phyloP scores from a whole-genome alignment of 2,888 invertebrate genomes.

The Aricia artaxerxes region DNA sequence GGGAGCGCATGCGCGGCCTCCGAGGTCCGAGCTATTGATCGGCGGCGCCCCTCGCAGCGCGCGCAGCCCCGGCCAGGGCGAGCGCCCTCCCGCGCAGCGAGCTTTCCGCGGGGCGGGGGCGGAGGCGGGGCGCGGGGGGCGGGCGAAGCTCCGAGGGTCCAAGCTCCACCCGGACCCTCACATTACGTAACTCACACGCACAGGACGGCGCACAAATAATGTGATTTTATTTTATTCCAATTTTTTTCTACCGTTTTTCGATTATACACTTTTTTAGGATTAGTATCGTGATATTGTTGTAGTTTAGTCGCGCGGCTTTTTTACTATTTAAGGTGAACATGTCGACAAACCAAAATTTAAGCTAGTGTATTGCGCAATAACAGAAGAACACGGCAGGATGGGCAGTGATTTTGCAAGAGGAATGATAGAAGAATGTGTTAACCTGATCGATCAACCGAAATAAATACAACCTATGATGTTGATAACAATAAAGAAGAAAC shows the following conservation, averaged over 20 bases:
- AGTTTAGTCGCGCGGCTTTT: slow-evolving; percentile 61
- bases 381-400: neutral
- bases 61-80: slow-evolving; percentile 33
- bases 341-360: slow-evolving; percentile 44
- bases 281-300: slow-evolving; percentile 67
- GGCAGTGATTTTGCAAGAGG: slow-evolving; percentile 1
- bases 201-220: slow-evolving; percentile 80
- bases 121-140: slow-evolving; percentile 33
- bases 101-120: slow-evolving; percentile 36
- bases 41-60: slow-evolving; percentile 39
- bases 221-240: slow-evolving; percentile 74
- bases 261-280: slow-evolving; percentile 76
- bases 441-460: slow-evolving; percentile 34
- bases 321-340: slow-evolving; percentile 59
- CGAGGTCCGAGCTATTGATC: slow-evolving; percentile 45
- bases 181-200: slow-evolving; percentile 79
- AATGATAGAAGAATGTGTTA: slow-evolving; percentile 29
- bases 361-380: slow-evolving; percentile 21
- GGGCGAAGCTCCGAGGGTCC: slow-evolving; percentile 52
- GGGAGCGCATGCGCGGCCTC: slow-evolving; percentile 42
- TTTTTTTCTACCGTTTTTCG: slow-evolving; percentile 74
- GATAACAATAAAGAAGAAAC: slow-evolving; percentile 38
- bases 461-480: slow-evolving; percentile 36
- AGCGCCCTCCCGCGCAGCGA: slow-evolving; percentile 39
- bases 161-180: slow-evolving; percentile 64